Base-by-base conservation (phyloP, 2,888 invertebrate species). In the Synanthedon tipuliformis region DNA sequence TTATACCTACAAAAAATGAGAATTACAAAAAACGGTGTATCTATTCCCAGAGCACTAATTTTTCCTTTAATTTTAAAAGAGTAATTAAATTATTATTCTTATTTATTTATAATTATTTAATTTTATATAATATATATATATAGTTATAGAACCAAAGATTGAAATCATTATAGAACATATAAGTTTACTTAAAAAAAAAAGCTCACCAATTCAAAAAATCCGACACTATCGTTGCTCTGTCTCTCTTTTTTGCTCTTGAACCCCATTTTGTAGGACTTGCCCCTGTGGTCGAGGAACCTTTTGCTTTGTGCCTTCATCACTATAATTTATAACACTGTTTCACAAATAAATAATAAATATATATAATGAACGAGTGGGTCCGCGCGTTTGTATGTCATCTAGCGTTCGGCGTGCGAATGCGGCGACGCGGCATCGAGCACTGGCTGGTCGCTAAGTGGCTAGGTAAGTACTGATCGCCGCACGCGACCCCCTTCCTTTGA, bases 251-350 rank as follows among this genome's bases (percentile, higher is more conserved):
- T 45, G 3, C 52, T 55, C n/a, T 58, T 53, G 4, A 54, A 51
- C 10, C 58, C 61, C 45, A 62, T 56, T 7, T 64, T 61, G 53
- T 70, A 70, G 41, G 66, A 62, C 52, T 69, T 62, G 53, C 71
- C 70, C 48, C 62, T 62, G n/a, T 71, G 71, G 62, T 61, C 64
- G 55, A 71, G 61, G 55, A 71, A 71, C 7, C 71, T 51, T 52
- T 69, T 71, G 40, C 61, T 65, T 57, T 65, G 68, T 23, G 66
- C 66, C 62, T 70, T 71, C 71, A 71, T 66, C 16, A 12, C 16
- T n/a, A 13, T n/a, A n/a, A n/a, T n/a, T n/a, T n/a, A n/a, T n/a
- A 12, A 12, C 45, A 34, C 16, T 12, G 11, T 49, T 49, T 15
- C 13, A 49, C 13, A 16, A 49, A 49, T 16, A 15, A 0, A 5